These are phyloP conservation scores for Gobius niger DNA, from an alignment of 2,113 vertebrate genomes.

Conservation along the genomic window DNA sequence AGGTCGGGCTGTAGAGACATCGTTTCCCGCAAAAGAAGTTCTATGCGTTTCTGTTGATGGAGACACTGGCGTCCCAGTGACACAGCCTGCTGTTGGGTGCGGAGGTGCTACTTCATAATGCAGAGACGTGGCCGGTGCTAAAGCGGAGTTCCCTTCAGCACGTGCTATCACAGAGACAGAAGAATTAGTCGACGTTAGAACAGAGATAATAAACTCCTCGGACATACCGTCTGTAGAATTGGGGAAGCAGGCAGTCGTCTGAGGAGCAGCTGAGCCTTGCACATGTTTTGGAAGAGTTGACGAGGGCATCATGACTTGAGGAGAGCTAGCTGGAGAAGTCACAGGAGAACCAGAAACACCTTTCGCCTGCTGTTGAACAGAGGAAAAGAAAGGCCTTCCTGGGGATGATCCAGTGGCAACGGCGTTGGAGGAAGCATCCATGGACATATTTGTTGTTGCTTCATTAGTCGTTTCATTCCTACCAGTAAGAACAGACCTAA, in stretches of 20 bases:
- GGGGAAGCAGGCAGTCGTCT: slow-evolving; percentile 19
- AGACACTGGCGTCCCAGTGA: slow-evolving; percentile 26
- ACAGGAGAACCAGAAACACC: slow-evolving; percentile 12
- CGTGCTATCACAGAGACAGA: slow-evolving; percentile 29
- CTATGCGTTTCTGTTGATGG: slow-evolving; percentile 30
- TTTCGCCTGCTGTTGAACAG: slow-evolving; percentile 19
- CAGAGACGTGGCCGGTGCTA: slow-evolving; percentile 29
- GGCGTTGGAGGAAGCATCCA: slow-evolving; percentile 37
- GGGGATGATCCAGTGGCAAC: slow-evolving; percentile 30
- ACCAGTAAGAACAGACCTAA: slow-evolving; percentile 33
- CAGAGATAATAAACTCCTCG: slow-evolving; percentile 33
- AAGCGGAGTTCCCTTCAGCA: slow-evolving; percentile 10
- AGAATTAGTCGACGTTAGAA: slow-evolving; percentile 25
- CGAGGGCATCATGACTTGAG: slow-evolving; percentile 33
- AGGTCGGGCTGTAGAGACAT: slow-evolving; percentile 51
- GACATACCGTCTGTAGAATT: slow-evolving; percentile 21
- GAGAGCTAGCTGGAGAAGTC: slow-evolving; percentile 37
- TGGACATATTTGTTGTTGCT: slow-evolving; percentile 30
- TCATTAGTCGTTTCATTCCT: slow-evolving; percentile 30
- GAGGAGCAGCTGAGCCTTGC: slow-evolving; percentile 49
- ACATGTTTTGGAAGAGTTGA: slow-evolving; percentile 54
- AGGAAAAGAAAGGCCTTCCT: slow-evolving; percentile 8
- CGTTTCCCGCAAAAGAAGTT: slow-evolving; percentile 28
- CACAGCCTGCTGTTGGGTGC: slow-evolving; percentile 34
- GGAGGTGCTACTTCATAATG: slow-evolving; percentile 27